phyloP scores from a whole-genome alignment of 2,888 invertebrate species.

The Cartodere bifasciata region DNA sequence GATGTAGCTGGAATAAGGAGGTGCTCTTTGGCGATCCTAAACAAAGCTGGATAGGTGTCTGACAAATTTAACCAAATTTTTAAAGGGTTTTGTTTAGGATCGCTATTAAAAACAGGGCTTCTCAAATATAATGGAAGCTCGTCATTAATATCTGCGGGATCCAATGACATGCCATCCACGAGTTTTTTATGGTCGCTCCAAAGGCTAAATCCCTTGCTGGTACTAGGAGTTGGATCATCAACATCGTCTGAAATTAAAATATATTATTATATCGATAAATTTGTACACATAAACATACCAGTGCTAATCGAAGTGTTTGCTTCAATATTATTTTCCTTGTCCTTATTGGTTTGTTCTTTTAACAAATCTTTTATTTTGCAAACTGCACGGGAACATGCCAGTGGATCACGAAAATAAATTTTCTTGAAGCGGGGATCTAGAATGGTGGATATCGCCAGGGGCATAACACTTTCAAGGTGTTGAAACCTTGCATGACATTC shows the following conservation, averaged over 20 bases:
- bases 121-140: conserved; percentile 13
- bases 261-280: too few relatives aligned
- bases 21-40: conserved; percentile 2
- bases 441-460: conserved; percentile 10
- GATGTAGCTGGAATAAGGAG: conserved; percentile 7
- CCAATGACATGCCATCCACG: conserved; percentile 9
- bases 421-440: conserved; percentile 14
- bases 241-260: too few relatives aligned
- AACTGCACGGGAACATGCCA: conserved; percentile 6
- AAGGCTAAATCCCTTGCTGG: conserved; percentile 14
- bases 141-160: conserved; percentile 6
- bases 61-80: conserved; percentile 12
- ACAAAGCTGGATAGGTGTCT: background rate
- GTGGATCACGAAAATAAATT: conserved; percentile 10
- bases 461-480: conserved; percentile 4
- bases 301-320: too few relatives aligned
- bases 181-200: conserved; percentile 14
- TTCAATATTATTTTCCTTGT: too few relatives aligned
- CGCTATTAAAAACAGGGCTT: conserved; percentile 9
- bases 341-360: too few relatives aligned
- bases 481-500: too few relatives aligned
- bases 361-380: conserved; percentile 3
- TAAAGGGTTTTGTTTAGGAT: conserved; percentile 13
- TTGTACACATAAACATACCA: too few relatives aligned
- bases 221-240: too few relatives aligned